Conservation (phyloP, 2,113 vertebrate genomes). For the Chiloscyllium plagiosum region DNA sequence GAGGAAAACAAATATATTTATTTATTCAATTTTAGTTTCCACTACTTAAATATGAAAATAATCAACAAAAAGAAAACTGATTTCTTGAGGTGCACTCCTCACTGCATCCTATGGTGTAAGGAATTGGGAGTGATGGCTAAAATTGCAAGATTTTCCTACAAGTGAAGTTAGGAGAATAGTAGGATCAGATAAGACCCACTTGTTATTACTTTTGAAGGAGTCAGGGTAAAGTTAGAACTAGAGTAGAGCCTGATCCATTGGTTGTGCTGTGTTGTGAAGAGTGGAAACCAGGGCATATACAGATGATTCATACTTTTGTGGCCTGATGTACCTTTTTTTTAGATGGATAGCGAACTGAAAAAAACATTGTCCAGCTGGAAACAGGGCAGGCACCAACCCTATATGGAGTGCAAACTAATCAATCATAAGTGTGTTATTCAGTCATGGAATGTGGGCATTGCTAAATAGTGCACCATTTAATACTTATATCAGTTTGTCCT, state of each 20-base stretch:
- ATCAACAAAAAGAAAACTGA: neutral
- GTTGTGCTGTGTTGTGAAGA: neutral
- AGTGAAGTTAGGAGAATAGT: neutral
- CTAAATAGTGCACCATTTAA: too few relatives aligned
- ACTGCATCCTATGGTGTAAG: neutral
- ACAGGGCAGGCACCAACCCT: neutral
- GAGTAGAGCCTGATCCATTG: neutral
- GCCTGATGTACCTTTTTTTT: neutral
- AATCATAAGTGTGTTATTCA: neutral
- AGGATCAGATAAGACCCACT: neutral
- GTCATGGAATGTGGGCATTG: too few relatives aligned
- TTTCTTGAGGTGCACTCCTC: neutral
- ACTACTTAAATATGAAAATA: neutral
- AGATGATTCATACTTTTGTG: neutral
- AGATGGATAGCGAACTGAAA: neutral
- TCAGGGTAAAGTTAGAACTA: neutral
- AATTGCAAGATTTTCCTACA: neutral
- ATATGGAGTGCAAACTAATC: neutral
- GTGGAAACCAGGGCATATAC: neutral
- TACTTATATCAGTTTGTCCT: too few relatives aligned
- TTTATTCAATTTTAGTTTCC: neutral
- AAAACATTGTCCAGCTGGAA: neutral
- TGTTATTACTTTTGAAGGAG: neutral
- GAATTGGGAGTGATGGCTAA: neutral
- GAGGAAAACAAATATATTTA: neutral